These are phyloP conservation scores for Cataglyphis rosenhaueri DNA, from an alignment of 2,888 invertebrate species.

Conservation along the genomic window DNA sequence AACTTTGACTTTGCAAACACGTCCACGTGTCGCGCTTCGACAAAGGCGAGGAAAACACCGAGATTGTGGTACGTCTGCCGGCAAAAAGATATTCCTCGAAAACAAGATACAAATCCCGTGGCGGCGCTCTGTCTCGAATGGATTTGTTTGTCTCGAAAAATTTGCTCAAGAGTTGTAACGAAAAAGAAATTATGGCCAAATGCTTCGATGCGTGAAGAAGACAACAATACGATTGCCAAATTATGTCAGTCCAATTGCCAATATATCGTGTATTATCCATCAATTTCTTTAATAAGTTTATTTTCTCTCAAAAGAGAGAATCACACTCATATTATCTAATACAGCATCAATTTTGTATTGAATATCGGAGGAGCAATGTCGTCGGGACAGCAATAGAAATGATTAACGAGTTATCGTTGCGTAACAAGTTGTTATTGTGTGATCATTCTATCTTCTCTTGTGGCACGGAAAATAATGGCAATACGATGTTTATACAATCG, in stretches of 20 bases:
- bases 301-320: neutral
- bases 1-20: conserved; percentile 29
- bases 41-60: conserved; percentile 35
- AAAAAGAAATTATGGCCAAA: conserved; percentile 11
- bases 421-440: conserved; percentile 4
- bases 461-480: conserved; percentile 10
- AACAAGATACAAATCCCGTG: conserved; percentile 51
- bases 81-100: conserved; percentile 30
- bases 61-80: neutral
- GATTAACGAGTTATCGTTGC: conserved; percentile 1
- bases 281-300: neutral
- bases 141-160: conserved; percentile 60
- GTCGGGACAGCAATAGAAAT: neutral
- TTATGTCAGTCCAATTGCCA: conserved; percentile 19
- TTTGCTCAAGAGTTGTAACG: conserved; percentile 36
- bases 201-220: conserved; percentile 20
- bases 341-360: neutral
- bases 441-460: neutral
- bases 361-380: neutral
- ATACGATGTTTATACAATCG: conserved; percentile 11
- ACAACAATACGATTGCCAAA: neutral
- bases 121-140: conserved; percentile 33
- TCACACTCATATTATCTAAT: neutral
- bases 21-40: neutral
- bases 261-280: neutral